Evolutionary conservation across 2,113 vertebrate genomes (phyloP), one percentile per base, ranked within the genome.

Genomic region (Psophia crepitans): DNA sequence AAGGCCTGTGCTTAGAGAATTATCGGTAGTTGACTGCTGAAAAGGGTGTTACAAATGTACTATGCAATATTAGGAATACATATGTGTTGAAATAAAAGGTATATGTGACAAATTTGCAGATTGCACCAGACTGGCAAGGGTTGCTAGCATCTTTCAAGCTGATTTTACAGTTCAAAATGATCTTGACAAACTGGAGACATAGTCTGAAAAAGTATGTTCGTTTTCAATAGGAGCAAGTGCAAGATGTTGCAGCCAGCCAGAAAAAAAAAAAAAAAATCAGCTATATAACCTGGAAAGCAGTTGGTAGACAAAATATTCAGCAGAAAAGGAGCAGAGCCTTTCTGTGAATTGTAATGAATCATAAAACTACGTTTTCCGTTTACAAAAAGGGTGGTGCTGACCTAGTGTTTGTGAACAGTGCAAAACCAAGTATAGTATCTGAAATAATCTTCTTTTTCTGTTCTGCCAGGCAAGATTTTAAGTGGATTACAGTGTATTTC

Each of bases 401-500:
- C 16, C 30, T 48, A 14, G 20, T 2, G 0, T 71, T 93, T 66
- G n/a, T n/a, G 53, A 82, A 18, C 12, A 37, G 18, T 20, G 30
- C 27, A 11, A 56, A 76, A 87, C 23, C 2, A 43, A 8, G 8
- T 12, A 8, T 6, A 4, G 11, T 30, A 27, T 32, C 5, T 13
- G 35, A 95, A 87, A 46, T 30, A 19, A 14, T 16, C 1, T 39
- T 26, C 49, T 53, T 90, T 39, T 48, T 37, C 19, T 41, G 1
- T 65, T 78, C 17, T 41, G 5, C 6, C 12, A 39, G 2, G 8
- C 24, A 74, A 54, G 11, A 9, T 19, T 89, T 90, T 51, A 35
- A 3, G 18, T 30, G 0, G 0, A 46, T 64, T 71, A 58, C 9
- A 35, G 4, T 48, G 4, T 12, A 57, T 53, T 84, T 87, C 35